Conservation (phyloP, 2,888 invertebrate species). For the Cenopis cana region DNA sequence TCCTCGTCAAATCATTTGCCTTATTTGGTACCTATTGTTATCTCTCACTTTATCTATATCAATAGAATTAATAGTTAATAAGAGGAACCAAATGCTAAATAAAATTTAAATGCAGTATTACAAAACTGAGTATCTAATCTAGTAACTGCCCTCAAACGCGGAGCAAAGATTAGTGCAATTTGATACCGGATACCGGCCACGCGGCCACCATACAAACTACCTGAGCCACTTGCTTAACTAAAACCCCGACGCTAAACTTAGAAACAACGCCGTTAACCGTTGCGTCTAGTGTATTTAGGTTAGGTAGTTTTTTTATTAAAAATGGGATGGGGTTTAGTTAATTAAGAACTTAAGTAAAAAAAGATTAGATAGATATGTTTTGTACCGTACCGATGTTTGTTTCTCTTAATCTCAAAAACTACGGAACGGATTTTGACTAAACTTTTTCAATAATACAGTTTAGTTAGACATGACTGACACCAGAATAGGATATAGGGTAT, state of each 20-base stretch:
- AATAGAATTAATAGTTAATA: neutral
- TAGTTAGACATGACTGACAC: too few relatives aligned
- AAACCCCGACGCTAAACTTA: neutral
- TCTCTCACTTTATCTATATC: neutral
- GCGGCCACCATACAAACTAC: slow-evolving; percentile 7
- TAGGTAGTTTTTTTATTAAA: too few relatives aligned
- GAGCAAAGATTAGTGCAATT: slow-evolving; percentile 4
- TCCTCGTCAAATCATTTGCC: too few relatives aligned
- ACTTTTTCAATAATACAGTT: too few relatives aligned
- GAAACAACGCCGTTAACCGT: neutral
- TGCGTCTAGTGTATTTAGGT: neutral
- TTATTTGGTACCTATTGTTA: too few relatives aligned
- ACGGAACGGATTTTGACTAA: too few relatives aligned
- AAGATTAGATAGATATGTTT: too few relatives aligned
- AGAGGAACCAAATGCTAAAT: neutral
- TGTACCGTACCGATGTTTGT: too few relatives aligned
- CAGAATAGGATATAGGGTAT: too few relatives aligned
- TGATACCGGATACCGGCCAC: too few relatives aligned
- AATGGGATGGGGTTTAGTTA: too few relatives aligned
- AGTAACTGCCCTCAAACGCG: slow-evolving; percentile 15
- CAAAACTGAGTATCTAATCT: neutral
- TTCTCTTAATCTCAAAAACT: too few relatives aligned
- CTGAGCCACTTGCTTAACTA: neutral
- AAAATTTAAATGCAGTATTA: neutral
- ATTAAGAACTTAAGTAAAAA: neutral